These are phyloP conservation scores for Formica exsecta DNA, from an alignment of 1,140 invertebrate species.

Conservation along the genomic window DNA sequence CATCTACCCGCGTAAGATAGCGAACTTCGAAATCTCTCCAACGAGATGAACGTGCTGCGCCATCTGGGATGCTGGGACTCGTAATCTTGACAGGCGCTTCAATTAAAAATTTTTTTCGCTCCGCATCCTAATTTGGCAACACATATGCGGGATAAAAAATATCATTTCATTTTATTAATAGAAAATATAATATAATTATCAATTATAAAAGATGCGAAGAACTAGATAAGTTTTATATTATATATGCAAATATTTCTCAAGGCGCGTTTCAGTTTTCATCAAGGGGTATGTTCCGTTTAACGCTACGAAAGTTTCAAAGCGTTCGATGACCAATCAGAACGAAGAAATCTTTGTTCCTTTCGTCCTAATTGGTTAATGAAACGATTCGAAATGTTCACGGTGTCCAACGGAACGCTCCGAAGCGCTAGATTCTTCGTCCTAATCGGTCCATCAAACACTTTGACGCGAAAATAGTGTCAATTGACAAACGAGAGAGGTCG, in stretches of 20 bases:
- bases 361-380: too few relatives aligned
- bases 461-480: background rate
- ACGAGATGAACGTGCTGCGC: conserved; percentile 23
- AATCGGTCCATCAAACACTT: background rate
- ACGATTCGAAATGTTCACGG: too few relatives aligned
- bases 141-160: background rate
- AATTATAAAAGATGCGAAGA: background rate
- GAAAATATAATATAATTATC: background rate
- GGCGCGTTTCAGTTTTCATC: too few relatives aligned
- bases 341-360: too few relatives aligned
- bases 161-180: background rate
- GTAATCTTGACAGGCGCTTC: conserved; percentile 5
- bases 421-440: too few relatives aligned
- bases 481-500: background rate
- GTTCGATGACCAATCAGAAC: too few relatives aligned
- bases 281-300: too few relatives aligned
- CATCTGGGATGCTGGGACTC: conserved; percentile 36
- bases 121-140: background rate
- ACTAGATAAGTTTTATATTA: too few relatives aligned
- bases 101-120: conserved; percentile 1
- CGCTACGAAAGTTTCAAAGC: too few relatives aligned
- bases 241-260: too few relatives aligned
- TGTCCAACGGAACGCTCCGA: too few relatives aligned
- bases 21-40: conserved; percentile 36
- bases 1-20: conserved; percentile 34